Conservation (phyloP, 2,888 invertebrate species). For the Oscheius sp. region DNA sequence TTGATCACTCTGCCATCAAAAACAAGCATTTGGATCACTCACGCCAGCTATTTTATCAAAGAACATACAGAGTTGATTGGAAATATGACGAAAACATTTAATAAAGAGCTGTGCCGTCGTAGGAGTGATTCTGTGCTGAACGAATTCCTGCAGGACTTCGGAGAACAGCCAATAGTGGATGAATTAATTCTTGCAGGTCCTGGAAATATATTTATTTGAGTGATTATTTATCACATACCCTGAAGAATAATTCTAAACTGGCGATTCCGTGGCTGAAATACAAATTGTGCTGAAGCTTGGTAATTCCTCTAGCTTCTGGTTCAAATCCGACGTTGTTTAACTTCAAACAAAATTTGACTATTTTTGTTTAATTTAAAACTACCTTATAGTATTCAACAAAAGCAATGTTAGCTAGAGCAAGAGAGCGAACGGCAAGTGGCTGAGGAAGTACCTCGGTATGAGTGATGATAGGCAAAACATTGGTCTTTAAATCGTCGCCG, state of each 20-base stretch:
- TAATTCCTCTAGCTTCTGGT: slow-evolving; percentile 42
- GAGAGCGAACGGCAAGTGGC: slow-evolving; percentile 57
- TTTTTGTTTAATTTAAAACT: neutral
- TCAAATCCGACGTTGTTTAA: slow-evolving; percentile 60
- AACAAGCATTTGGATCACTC: too few relatives aligned
- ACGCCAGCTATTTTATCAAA: too few relatives aligned
- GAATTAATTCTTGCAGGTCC: slow-evolving; percentile 59
- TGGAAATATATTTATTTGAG: too few relatives aligned
- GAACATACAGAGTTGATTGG: too few relatives aligned
- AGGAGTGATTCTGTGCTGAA: slow-evolving; percentile 3
- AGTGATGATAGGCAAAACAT: slow-evolving; percentile 63
- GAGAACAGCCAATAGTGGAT: slow-evolving; percentile 60
- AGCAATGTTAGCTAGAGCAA: slow-evolving; percentile 60
- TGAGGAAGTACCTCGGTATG: slow-evolving; percentile 62
- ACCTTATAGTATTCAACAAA: slow-evolving; percentile 65
- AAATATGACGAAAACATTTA: slow-evolving; percentile 12
- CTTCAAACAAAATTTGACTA: slow-evolving; percentile 15
- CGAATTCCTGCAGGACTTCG: slow-evolving; percentile 16
- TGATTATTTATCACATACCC: too few relatives aligned
- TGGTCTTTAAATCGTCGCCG: slow-evolving; percentile 63
- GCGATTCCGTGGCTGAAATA: slow-evolving; percentile 60
- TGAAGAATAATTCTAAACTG: slow-evolving; percentile 56
- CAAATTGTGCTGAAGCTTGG: slow-evolving; percentile 59
- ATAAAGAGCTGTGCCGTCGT: slow-evolving; percentile 28
- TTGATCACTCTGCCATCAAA: too few relatives aligned